Percentiles rank a stretch among this genome's conserved stretches.
Conservation (phyloP, 2,113 vertebrate genomes). For the Columbina picui region DNA sequence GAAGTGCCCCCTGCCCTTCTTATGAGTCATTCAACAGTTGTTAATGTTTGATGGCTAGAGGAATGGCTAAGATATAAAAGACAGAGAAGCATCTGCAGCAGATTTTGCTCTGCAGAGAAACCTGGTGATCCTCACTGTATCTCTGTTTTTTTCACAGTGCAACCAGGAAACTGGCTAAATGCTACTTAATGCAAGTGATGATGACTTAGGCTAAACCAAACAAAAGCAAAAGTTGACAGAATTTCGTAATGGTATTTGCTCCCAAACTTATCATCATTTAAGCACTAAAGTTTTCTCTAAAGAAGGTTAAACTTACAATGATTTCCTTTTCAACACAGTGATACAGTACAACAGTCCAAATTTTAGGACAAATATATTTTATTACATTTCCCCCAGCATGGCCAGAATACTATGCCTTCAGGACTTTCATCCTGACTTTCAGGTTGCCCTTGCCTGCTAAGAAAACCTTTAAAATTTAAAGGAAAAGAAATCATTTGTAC, state of each 20-base stretch:
- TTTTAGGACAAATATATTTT: neutral
- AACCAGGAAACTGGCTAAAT: neutral
- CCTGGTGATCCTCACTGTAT: neutral
- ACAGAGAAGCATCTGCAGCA: neutral
- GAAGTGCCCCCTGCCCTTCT: conserved; percentile 24
- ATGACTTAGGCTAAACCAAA: conserved; percentile 19
- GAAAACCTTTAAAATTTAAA: conserved; percentile 50
- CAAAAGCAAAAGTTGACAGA: neutral
- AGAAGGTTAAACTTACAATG: neutral
- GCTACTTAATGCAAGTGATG: neutral
- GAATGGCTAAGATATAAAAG: conserved; percentile 3
- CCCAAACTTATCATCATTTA: neutral
- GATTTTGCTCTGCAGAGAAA: conserved; percentile 16
- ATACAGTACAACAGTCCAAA: neutral
- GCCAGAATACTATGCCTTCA: neutral
- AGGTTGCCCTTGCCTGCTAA: conserved; percentile 20
- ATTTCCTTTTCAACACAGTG: neutral
- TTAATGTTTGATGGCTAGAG: conserved; percentile 44
- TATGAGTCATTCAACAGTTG: conserved; percentile 36
- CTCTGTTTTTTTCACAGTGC: neutral
- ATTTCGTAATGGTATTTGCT: neutral
- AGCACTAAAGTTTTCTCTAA: neutral
- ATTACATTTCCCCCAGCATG: neutral
- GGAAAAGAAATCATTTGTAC: conserved; percentile 41
- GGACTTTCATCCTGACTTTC: conserved; percentile 10